Base-by-base conservation (phyloP, 2,113 vertebrate species). In the Amblyornis subalaris region DNA sequence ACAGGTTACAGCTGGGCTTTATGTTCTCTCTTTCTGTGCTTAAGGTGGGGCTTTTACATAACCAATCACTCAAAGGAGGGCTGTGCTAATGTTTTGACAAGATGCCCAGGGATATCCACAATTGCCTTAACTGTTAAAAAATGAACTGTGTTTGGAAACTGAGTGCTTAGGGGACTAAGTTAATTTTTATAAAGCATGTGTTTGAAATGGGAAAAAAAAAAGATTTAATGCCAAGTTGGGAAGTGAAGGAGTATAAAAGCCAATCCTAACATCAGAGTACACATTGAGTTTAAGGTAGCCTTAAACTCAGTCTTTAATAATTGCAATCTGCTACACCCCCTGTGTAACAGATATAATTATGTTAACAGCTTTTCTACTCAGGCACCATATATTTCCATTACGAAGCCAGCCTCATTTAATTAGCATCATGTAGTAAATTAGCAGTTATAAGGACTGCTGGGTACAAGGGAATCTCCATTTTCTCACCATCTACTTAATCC, bases 361-460 rank as follows among this genome's bases (percentile, higher is more conserved):
- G 91, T 91, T 97, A 98, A 98, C 91, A 97, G 95, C 94, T 97
- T 98, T 97, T 90, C 95, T 96, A 89, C 75, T 92, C 79, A 89
- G 92, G 92, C 87, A 93, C 82, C 90, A 97, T 98, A 93, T 96
- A 98, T 97, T 96, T 96, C 94, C 86, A 98, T 97, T 97, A 98
- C 42, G 89, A 97, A 97, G 72, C 94, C 95, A 97, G 94, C 87
- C 95, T 97, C 93, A 95, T 95, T 97, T 98, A 98, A 97, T 98
- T 98, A 97, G 94, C 94, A 97, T 97, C 88, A 92, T 96, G 96
- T 93, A 97, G 96, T 97, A 98, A 98, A 98, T 98, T 97, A 98
- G 90, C 89, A 95, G 96, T 97, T 97, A 90, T 95, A 97, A 96
- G 89, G 92, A 96, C 94, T 96, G 66, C 93, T 97, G 97, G 74